Percentiles rank a stretch among this genome's conserved stretches.
Evolutionary conservation across 2,888 invertebrate genomes (phyloP).

Genomic region (Spatulosminthurus flaviceps): DNA sequence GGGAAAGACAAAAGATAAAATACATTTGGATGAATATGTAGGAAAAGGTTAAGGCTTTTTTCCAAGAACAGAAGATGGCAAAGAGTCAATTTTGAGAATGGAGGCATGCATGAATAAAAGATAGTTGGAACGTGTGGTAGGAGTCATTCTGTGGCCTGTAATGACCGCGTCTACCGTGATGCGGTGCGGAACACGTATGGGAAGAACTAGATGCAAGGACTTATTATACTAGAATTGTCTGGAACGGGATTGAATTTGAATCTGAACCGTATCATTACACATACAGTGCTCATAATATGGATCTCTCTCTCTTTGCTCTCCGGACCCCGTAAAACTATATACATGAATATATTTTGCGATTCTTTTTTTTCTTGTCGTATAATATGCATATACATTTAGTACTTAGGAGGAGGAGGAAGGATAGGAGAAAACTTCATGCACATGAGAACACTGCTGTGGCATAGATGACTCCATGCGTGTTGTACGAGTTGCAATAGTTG

Average conservation of each 20-base stretch:
- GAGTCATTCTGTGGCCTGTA: constrained; percentile 50
- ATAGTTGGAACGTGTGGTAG: constrained; percentile 50
- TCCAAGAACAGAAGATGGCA: constrained; percentile 38
- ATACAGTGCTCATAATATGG: constrained; percentile 18
- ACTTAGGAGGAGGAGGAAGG: too few species aligned
- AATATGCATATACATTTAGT: background rate
- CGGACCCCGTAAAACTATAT: background rate
- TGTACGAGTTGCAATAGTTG: background rate
- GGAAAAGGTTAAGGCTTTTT: constrained; percentile 6
- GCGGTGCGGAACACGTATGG: constrained; percentile 32
- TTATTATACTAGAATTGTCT: constrained; percentile 43
- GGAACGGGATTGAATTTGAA: constrained; percentile 44
- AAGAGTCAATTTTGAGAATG: constrained; percentile 46
- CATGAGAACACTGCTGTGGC: background rate
- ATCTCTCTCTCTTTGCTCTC: background rate
- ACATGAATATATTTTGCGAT: background rate
- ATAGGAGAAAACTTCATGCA: background rate
- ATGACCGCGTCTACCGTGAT: constrained; percentile 49
- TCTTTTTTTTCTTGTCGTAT: background rate
- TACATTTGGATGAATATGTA: constrained; percentile 1
- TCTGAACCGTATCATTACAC: constrained; percentile 31
- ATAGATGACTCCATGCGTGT: too few species aligned
- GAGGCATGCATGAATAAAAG: constrained; percentile 53
- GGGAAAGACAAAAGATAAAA: constrained; percentile 23
- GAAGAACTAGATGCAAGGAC: constrained; percentile 24